Percentiles rank a stretch among this genome's conserved stretches.
Conservation (phyloP, 2,797 vertebrate genomes). For the Cirrhinus mrigala region DNA sequence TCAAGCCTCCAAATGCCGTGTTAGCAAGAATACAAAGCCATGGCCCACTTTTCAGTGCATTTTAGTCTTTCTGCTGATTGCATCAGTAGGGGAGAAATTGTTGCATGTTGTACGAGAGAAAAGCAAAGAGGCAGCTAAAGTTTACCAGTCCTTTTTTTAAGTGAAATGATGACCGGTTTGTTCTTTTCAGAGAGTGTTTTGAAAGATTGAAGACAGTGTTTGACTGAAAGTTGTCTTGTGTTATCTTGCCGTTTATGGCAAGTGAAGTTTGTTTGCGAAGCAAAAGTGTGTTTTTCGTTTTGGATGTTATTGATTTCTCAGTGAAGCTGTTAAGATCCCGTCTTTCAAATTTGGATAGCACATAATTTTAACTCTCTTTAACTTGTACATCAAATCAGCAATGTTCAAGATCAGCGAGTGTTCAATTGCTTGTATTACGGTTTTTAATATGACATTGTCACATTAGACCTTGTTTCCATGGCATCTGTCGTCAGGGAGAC, state of each 20-base stretch:
- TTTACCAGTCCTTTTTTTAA: not conserved
- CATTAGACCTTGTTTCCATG: constrained; percentile 55
- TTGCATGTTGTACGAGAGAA: constrained; percentile 28
- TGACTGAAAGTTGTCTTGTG: constrained; percentile 49
- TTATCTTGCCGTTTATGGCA: constrained; percentile 44
- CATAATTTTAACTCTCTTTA: constrained; percentile 1
- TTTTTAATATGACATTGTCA: constrained; percentile 21
- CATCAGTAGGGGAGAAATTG: constrained; percentile 66
- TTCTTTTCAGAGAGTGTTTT: constrained; percentile 14
- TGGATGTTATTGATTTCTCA: constrained; percentile 23
- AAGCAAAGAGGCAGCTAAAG: constrained; percentile 30
- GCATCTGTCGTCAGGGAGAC: constrained; percentile 51
- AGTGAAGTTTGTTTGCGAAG: constrained; percentile 26
- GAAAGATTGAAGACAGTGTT: constrained; percentile 53
- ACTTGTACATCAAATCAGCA: constrained; percentile 26
- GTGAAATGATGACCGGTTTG: not conserved
- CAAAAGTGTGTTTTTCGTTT: constrained; percentile 21
- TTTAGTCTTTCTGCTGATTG: constrained; percentile 69
- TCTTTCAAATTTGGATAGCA: constrained; percentile 19
- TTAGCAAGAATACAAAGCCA: constrained; percentile 38
- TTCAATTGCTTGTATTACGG: constrained; percentile 27
- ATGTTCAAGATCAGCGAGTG: constrained; percentile 29
- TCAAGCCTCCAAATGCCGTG: constrained; percentile 5
- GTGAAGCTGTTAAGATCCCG: constrained; percentile 9
- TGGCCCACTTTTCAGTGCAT: constrained; percentile 49